These are phyloP conservation scores for Adelosebastes latens DNA, from an alignment of 2,797 vertebrate genomes.

Conservation along the genomic window DNA sequence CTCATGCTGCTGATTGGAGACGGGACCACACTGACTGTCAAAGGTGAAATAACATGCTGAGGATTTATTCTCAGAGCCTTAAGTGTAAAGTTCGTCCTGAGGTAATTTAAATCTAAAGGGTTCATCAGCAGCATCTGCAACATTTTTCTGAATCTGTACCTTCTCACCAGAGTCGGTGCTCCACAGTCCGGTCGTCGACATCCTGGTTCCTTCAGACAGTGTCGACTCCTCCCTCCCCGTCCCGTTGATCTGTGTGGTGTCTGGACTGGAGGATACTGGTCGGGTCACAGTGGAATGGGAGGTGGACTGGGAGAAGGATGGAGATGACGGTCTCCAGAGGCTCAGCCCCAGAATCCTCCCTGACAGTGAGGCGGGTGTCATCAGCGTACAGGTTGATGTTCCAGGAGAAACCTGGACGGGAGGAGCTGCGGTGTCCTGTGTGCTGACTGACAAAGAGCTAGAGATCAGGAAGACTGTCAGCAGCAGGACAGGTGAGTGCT, in stretches of 20 bases:
- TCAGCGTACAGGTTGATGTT: neutral
- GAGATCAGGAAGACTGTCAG: neutral
- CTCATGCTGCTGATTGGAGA: neutral
- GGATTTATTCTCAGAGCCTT: too few species aligned
- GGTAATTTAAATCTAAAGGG: too few species aligned
- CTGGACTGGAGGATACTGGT: neutral
- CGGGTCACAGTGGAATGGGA: neutral
- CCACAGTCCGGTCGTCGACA: neutral
- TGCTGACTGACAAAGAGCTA: neutral
- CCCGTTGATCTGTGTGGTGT: neutral
- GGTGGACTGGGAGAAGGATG: neutral
- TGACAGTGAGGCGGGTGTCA: neutral
- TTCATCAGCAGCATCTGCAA: too few species aligned
- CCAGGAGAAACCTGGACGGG: neutral
- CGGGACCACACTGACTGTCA: neutral
- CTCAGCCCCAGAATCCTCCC: neutral
- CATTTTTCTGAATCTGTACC: neutral
- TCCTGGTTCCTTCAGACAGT: rapidly evolving
- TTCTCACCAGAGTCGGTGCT: neutral
- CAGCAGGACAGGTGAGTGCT: neutral
- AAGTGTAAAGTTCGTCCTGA: too few species aligned
- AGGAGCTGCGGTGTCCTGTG: neutral
- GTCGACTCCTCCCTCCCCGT: neutral
- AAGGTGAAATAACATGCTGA: neutral
- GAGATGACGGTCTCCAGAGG: neutral